Conservation (phyloP, 2,797 vertebrate species). For the Manis crassicaudata region DNA sequence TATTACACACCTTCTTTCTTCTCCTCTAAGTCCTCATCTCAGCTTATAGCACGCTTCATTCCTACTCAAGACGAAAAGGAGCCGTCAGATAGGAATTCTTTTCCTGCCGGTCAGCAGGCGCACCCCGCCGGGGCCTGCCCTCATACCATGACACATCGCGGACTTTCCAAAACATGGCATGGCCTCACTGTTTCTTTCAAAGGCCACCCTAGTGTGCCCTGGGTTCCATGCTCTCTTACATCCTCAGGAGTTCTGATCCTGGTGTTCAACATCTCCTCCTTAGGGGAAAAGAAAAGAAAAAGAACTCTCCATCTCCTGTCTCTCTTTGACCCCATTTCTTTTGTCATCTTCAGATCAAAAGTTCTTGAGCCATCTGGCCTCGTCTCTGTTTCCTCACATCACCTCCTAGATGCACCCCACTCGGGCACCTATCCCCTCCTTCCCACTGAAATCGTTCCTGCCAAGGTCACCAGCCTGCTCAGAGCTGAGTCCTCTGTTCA, state of each 20-base stretch:
- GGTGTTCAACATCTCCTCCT: neutral
- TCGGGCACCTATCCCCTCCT: neutral
- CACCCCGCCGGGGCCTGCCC: neutral
- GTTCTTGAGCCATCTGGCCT: neutral
- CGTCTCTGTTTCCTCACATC: neutral
- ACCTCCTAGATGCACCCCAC: neutral
- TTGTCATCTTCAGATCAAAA: neutral
- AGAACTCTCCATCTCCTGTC: neutral
- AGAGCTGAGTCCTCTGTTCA: neutral
- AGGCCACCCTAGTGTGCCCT: neutral
- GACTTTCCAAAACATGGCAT: neutral
- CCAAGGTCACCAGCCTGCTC: neutral
- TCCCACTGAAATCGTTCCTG: neutral
- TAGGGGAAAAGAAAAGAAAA: neutral
- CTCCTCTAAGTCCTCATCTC: neutral
- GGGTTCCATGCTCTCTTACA: neutral
- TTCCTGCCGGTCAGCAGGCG: neutral
- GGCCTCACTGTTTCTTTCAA: neutral
- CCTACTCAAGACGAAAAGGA: neutral
- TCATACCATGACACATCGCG: neutral
- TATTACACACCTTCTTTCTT: neutral
- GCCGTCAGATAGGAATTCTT: neutral
- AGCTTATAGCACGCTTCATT: neutral
- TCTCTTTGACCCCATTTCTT: neutral
- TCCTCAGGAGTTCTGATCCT: neutral